Conservation (phyloP, 2,113 vertebrate species). For the Mohoua ochrocephala region DNA sequence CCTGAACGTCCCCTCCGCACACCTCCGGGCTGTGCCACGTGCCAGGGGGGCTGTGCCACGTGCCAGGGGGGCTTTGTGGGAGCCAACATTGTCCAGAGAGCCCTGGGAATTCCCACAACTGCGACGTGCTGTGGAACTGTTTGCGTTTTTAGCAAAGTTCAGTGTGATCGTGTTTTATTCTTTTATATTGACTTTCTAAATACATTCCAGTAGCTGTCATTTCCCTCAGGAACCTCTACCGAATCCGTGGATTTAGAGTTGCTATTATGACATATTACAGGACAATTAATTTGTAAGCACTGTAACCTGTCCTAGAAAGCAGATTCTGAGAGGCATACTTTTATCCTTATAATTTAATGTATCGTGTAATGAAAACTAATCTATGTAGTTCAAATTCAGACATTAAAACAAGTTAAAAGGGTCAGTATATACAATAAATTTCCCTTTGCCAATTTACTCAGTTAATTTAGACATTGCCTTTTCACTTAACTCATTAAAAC, state of each 20-base stretch:
- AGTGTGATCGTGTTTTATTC: neutral
- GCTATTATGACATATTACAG: neutral
- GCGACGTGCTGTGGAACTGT: neutral
- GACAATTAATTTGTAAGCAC: conserved; percentile 23
- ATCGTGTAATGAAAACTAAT: conserved; percentile 44
- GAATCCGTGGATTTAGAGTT: neutral
- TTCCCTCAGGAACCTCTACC: neutral
- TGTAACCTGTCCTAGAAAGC: conserved; percentile 40
- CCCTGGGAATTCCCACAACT: neutral
- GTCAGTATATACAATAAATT: conserved; percentile 54
- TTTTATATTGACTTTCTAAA: neutral
- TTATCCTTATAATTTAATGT: conserved; percentile 21
- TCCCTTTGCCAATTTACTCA: conserved; percentile 50
- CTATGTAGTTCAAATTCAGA: conserved; percentile 35
- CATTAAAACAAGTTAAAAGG: conserved; percentile 49
- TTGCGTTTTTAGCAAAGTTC: neutral
- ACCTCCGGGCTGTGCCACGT: neutral
- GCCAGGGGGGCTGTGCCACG: neutral
- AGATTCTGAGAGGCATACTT: conserved; percentile 8
- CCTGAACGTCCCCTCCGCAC: fast-evolving
- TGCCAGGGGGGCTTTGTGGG: neutral
- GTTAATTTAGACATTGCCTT: conserved; percentile 50
- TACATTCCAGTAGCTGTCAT: neutral
- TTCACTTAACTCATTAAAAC: conserved; percentile 61
- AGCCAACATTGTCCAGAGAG: neutral